Evolutionary conservation across 2,113 vertebrate genomes (phyloP).

Genomic region (Hyperopisus bebe): DNA sequence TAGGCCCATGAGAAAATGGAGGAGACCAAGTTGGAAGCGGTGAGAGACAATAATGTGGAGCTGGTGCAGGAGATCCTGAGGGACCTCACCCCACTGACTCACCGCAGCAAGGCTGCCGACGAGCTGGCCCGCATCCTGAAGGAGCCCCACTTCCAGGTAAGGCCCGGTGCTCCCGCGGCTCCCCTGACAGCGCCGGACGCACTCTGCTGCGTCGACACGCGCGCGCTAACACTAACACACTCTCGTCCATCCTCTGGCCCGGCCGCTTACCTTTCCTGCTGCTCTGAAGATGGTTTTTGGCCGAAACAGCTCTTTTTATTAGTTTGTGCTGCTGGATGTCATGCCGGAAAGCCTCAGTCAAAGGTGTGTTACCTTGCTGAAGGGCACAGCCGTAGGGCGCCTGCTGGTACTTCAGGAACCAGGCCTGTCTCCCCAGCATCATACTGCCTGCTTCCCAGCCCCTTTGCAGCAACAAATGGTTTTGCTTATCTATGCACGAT

Average conservation of each 20-base stretch:
- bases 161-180: background rate
- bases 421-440: background rate
- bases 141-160: slow-evolving; percentile 91
- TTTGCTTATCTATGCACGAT: background rate
- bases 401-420: background rate
- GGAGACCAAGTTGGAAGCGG: slow-evolving; percentile 86
- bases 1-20: slow-evolving; percentile 85
- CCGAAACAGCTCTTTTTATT: background rate
- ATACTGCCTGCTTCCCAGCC: background rate
- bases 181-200: background rate
- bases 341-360: background rate
- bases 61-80: slow-evolving; percentile 90
- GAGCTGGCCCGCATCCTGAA: slow-evolving; percentile 81
- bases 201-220: background rate
- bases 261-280: background rate
- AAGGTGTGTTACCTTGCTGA: background rate
- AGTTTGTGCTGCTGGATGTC: background rate
- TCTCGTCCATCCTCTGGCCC: background rate
- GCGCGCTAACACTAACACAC: background rate
- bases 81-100: slow-evolving; percentile 68
- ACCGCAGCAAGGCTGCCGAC: slow-evolving; percentile 62
- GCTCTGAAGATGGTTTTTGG: background rate
- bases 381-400: background rate
- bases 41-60: slow-evolving; percentile 86
- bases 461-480: background rate